Conservation (phyloP, 2,113 vertebrate genomes). For the Podocnemis expansa region DNA sequence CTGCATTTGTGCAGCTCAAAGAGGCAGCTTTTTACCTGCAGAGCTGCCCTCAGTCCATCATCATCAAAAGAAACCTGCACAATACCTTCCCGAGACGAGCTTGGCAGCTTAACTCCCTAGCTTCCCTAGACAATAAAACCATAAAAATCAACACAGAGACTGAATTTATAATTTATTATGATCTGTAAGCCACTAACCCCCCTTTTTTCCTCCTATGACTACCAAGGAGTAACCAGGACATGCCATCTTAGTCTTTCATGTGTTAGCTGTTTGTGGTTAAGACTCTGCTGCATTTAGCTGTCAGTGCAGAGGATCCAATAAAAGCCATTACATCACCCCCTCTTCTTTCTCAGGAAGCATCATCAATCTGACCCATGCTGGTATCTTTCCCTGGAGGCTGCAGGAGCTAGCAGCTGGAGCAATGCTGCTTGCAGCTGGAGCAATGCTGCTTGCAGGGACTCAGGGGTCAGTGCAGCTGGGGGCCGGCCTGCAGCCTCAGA, state of each 20-base stretch:
- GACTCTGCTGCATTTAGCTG: neutral
- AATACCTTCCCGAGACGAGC: neutral
- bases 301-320: too few species aligned
- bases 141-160: neutral
- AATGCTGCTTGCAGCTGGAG: fast-evolving
- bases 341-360: neutral
- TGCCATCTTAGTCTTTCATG: neutral
- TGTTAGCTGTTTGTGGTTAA: neutral
- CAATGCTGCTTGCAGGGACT: too few species aligned
- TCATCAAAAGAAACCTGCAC: neutral
- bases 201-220: neutral
- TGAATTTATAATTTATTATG: neutral
- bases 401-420: fast-evolving
- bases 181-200: neutral
- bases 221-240: neutral
- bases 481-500: too few species aligned
- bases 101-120: neutral
- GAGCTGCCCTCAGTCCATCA: neutral
- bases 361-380: fast-evolving
- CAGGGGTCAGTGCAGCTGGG: neutral
- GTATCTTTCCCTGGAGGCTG: neutral
- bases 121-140: neutral
- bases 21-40: neutral
- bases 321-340: neutral
- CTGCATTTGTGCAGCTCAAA: neutral